Percentiles rank a stretch among this genome's conserved stretches.
Evolutionary conservation across 1,140 invertebrate genomes (phyloP).

Genomic region (Coelopa frigida): DNA sequence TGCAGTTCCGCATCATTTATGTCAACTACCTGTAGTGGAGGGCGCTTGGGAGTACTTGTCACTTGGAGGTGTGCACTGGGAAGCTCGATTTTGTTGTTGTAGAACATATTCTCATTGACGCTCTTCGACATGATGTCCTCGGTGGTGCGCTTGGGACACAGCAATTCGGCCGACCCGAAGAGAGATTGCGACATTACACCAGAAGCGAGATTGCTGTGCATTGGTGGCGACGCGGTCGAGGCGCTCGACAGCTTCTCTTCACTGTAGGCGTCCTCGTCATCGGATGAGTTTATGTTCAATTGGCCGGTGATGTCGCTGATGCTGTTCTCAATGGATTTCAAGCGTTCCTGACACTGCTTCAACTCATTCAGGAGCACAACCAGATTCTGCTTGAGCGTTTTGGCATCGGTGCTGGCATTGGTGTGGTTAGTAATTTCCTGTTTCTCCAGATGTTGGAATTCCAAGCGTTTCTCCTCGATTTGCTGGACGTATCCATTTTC

Average conservation of each 20-base stretch:
- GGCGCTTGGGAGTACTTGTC: slow-evolving; percentile 35
- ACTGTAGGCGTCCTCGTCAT: slow-evolving; percentile 10
- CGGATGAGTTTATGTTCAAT: slow-evolving; percentile 9
- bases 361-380: slow-evolving; percentile 9
- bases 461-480: slow-evolving; percentile 55
- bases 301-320: slow-evolving; percentile 16
- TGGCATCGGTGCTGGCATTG: slow-evolving; percentile 56
- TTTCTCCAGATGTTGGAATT: slow-evolving; percentile 58
- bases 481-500: slow-evolving; percentile 49
- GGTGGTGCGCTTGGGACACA: slow-evolving; percentile 30
- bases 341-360: slow-evolving; percentile 12
- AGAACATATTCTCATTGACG: slow-evolving; percentile 55
- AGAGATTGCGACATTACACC: slow-evolving; percentile 43
- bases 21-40: slow-evolving; percentile 28
- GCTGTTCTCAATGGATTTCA: slow-evolving; percentile 12
- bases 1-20: slow-evolving; percentile 13
- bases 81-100: slow-evolving; percentile 42
- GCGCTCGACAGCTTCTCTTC: slow-evolving; percentile 5
- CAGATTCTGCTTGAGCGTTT: slow-evolving; percentile 49
- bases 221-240: slow-evolving; percentile 6
- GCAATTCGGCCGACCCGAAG: slow-evolving; percentile 39
- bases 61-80: slow-evolving; percentile 5
- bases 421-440: slow-evolving; percentile 56
- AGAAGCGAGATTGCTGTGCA: slow-evolving; percentile 22
- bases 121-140: slow-evolving; percentile 54